A percentile compares a stretch with the other conserved stretches of the same genome.
These are phyloP conservation scores for Leptobrachium ailaonicum DNA, from an alignment of 2,113 vertebrate species.

Conservation along the genomic window DNA sequence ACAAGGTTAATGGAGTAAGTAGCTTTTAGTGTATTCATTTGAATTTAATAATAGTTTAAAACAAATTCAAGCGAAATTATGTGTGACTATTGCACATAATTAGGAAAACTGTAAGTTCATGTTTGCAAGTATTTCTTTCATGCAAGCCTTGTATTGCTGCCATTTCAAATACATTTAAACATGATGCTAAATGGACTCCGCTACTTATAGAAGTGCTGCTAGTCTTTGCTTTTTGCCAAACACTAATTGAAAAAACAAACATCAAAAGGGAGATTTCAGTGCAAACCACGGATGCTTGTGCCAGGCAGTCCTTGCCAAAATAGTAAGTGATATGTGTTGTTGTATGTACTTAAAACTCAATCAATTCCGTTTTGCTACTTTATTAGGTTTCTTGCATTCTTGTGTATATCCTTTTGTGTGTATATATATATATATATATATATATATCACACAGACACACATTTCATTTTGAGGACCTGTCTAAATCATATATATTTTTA, in stretches of 20 bases:
- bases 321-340: constrained; percentile 5
- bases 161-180: constrained; percentile 38
- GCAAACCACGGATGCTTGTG: constrained; percentile 17
- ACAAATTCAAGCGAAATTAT: constrained; percentile 61
- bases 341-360: background rate
- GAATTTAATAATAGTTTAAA: constrained; percentile 64
- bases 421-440: too few relatives aligned
- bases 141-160: constrained; percentile 38
- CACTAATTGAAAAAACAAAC: constrained; percentile 46
- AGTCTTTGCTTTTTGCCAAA: constrained; percentile 35
- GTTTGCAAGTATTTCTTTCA: constrained; percentile 46
- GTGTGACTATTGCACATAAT: constrained; percentile 54
- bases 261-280: constrained; percentile 20
- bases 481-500: too few relatives aligned
- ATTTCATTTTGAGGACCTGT: too few relatives aligned
- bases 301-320: constrained; percentile 15
- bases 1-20: constrained; percentile 60
- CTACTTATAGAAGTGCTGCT: constrained; percentile 22
- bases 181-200: constrained; percentile 47
- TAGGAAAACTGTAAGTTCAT: constrained; percentile 56
- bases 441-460: too few relatives aligned
- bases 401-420: too few relatives aligned
- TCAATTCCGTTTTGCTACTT: too few relatives aligned
- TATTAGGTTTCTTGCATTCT: too few relatives aligned
- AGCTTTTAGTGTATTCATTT: constrained; percentile 62